Evolutionary conservation across 2,113 vertebrate genomes (phyloP), one percentile per base, ranked within the genome.

Genomic region (Brevimyrus niger): DNA sequence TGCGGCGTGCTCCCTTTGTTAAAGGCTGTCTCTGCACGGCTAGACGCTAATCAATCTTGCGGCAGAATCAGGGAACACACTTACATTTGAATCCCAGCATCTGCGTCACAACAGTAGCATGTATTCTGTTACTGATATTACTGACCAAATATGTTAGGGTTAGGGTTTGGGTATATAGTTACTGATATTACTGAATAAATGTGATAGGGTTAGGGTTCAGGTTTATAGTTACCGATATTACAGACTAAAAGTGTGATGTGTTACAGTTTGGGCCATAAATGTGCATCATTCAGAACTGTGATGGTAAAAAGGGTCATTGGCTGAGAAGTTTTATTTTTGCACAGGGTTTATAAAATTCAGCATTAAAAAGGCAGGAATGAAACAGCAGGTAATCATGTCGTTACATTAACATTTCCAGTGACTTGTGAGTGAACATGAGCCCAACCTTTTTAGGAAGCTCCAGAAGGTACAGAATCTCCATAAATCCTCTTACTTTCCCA

Each of bases 41-140:
- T 51, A 61, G 88, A 85, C 23, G 61, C 87, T 88, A n/a, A 69
- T 88, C 31, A 46, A 88, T 88, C 87, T 38, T 21, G 38, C 17
- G 21, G 80, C 38, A 55, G 88, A 73, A 42, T n/a, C 19, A 42
- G 48, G 2, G 17, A 55, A 35, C 44, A 38, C 17, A 27, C 65
- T 58, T 4, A 35, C 82, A 69, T 51, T n/a, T 35, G 10, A 84
- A 61, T 55, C 6, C 50, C 7, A 5, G 38, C 19, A 47, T 58
- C 35, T 46, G 8, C 6, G 15, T 46, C 3, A 21, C 21, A 19
- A 85, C 35, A 44, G 51, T n/a, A 31, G 35, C 35, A 42, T 48
- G 23, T 10, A 76, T 80, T 31, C 61, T 48, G 38, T 84, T 42
- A 51, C 31, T 48, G 48, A 8, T 19, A 42, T 89, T 89, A 44